These are phyloP conservation scores for Nemotelus pantherinus DNA, from an alignment of 2,888 invertebrate species.

Conservation along the genomic window DNA sequence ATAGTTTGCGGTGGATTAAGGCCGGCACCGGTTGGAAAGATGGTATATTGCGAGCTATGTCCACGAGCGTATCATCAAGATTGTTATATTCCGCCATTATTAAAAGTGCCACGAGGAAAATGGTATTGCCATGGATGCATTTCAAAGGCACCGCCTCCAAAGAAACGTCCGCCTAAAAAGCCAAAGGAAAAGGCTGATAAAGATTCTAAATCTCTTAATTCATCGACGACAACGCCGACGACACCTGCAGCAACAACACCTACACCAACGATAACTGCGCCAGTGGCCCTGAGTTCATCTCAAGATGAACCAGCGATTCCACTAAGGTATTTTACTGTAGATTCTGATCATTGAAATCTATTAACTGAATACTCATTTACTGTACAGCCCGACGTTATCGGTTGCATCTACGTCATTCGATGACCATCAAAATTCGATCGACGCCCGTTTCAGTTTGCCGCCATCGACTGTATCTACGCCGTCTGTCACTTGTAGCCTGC, in stretches of 20 bases:
- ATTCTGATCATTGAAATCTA: neutral
- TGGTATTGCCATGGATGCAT: slow-evolving; percentile 92
- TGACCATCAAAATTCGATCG: slow-evolving; percentile 64
- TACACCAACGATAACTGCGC: slow-evolving; percentile 55
- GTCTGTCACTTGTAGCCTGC: slow-evolving; percentile 26
- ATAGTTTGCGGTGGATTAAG: slow-evolving; percentile 88
- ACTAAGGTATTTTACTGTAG: slow-evolving; percentile 57
- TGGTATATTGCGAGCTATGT: slow-evolving; percentile 90
- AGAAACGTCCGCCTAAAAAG: slow-evolving; percentile 72
- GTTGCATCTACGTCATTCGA: slow-evolving; percentile 75
- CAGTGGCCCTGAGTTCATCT: slow-evolving; percentile 60
- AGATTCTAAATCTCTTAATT: slow-evolving; percentile 54
- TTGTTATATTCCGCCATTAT: slow-evolving; percentile 88
- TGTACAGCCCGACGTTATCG: slow-evolving; percentile 73
- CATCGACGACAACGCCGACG: slow-evolving; percentile 52
- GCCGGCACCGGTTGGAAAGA: slow-evolving; percentile 67
- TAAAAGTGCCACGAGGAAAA: slow-evolving; percentile 84
- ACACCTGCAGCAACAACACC: slow-evolving; percentile 49
- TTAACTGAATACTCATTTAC: neutral
- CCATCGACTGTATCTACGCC: slow-evolving; percentile 31
- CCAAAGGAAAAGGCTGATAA: slow-evolving; percentile 51
- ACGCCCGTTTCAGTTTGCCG: slow-evolving; percentile 59
- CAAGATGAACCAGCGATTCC: slow-evolving; percentile 63
- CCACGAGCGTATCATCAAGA: slow-evolving; percentile 92
- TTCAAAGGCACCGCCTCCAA: slow-evolving; percentile 82